phyloP scores from a whole-genome alignment of 2,797 vertebrate genomes.

The Sebastes taczanowskii region DNA sequence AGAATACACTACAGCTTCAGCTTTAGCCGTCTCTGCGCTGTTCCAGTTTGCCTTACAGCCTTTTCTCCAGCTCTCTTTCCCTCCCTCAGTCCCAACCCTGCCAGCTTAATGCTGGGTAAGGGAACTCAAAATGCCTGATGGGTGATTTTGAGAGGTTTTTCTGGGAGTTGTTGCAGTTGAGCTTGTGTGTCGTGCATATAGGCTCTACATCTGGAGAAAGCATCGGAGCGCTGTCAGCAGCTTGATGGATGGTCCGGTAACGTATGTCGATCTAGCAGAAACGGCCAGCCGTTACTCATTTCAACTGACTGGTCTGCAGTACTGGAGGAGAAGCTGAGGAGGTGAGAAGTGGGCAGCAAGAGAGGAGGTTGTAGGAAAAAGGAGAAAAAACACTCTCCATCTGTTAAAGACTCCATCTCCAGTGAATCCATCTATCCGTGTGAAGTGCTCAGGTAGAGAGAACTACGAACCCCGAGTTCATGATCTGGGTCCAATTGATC shows the following conservation, averaged over 20 bases:
- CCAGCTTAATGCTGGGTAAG: constrained; percentile 30
- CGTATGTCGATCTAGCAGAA: constrained; percentile 58
- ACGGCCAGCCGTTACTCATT: constrained; percentile 50
- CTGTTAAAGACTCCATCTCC: background rate
- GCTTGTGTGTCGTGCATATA: background rate
- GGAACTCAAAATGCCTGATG: constrained; percentile 37
- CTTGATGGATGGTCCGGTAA: constrained; percentile 59
- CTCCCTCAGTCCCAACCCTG: constrained; percentile 3
- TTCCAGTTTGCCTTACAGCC: background rate
- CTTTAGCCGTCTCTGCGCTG: background rate
- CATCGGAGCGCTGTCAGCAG: constrained; percentile 45
- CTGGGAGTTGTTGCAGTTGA: background rate
- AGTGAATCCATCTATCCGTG: background rate
- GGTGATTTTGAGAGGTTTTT: constrained; percentile 14
- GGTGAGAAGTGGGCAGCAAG: background rate
- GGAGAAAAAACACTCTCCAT: background rate
- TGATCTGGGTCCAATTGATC: constrained; percentile 4
- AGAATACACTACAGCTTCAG: background rate
- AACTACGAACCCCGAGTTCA: background rate
- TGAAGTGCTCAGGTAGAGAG: constrained; percentile 8
- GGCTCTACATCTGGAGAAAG: constrained; percentile 39
- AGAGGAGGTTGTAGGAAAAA: background rate
- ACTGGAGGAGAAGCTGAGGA: constrained; percentile 26
- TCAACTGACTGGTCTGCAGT: constrained; percentile 25
- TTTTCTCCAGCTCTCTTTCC: background rate